Evolutionary conservation across 2,113 vertebrate genomes (phyloP), one percentile per base, ranked within the genome.

Genomic region (Lophura nycthemera): DNA sequence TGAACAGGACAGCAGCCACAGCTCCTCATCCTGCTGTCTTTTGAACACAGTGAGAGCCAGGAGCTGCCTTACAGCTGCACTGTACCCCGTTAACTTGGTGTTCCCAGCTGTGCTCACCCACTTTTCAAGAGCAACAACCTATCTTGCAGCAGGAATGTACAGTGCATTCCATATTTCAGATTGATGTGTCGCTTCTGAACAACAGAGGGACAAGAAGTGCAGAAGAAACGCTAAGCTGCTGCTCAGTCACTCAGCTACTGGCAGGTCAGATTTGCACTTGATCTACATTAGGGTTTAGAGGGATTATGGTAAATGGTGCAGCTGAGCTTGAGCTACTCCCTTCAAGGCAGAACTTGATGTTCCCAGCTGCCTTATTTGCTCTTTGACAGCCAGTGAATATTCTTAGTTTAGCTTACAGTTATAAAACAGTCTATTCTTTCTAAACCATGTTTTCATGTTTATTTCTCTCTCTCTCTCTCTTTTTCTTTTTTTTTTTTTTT

Each of bases 1-100:
- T 0, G 0, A 52, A 38, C 24, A 50, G 13, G 45, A 71, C 25
- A 67, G n/a, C 40, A 77, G 32, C 67, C 32, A 11, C 2, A 11
- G 72, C 47, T 82, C 30, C 30, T 72, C 30, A 47, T 17, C 12
- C 45, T 74, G 54, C 15, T 69, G 32, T 3, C 22, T 67, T 67
- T 47, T 63, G 47, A 86, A 61, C 13, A 22, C 59, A 67, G 45
- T 1, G 0, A 66, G 15, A 60, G 30, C 25, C 3, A 11, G 54
- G 65, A 77, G 16, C 52, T 48, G 19, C 45, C 34, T 66, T 56
- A 72, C 42, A 43, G 42, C 42, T 43, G 19, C 22, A 25, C 8
- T 0, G 2, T 74, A 9, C 43, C 29, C 48, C 30, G 19, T 11
- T 19, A 56, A 19, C 24, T 43, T 1, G 1, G 12, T 43, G 27